Evolutionary conservation across 2,113 vertebrate species (phyloP).

Genomic region (human (Homo sapiens)): GRCh38 chr6:111714001-111714500

Average conservation of each 20-base stretch:
- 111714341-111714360: constrained; percentile 99
- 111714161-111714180: constrained; percentile 51
- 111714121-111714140: constrained; percentile 58
- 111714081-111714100: constrained; percentile 54
- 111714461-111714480: neutral
- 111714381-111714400: constrained; percentile 98
- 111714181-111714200: constrained; percentile 16
- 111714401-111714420: constrained; percentile 98
- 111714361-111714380: constrained; percentile 98
- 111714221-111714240: neutral
- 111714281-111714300: neutral
- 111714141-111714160: constrained; percentile 60
- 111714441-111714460: constrained; percentile 86
- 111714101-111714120: neutral
- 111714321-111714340: neutral
- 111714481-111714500: neutral
- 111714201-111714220: constrained; percentile 11
- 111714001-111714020: neutral
- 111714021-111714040: constrained; percentile 53
- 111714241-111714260: neutral
- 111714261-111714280: neutral
- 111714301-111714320: neutral
- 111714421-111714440: constrained; percentile 97
- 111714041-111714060: neutral
- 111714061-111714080: constrained; percentile 55